Evolutionary conservation across 2,797 vertebrate genomes (phyloP).

Genomic region (Orientallactaga sibirica): DNA sequence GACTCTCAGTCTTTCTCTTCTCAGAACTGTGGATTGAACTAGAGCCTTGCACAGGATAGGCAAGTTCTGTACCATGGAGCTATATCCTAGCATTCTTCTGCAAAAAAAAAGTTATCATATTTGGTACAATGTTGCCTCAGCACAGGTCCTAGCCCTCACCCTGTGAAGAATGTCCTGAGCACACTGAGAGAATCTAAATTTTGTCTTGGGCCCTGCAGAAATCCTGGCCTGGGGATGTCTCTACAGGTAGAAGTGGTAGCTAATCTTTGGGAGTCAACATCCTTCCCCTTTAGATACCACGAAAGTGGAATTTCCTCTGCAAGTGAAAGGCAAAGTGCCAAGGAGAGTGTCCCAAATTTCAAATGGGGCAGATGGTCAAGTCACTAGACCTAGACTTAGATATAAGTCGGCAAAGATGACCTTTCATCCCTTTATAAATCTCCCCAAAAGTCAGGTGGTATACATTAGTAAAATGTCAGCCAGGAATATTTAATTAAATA

Average conservation of each 20-base stretch:
- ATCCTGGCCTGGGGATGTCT: neutral
- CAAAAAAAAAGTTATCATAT: neutral
- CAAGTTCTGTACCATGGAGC: neutral
- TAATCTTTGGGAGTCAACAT: neutral
- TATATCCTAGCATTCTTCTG: neutral
- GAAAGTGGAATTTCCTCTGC: neutral
- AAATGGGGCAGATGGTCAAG: neutral
- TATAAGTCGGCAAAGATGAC: neutral
- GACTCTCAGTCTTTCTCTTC: neutral
- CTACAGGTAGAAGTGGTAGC: neutral
- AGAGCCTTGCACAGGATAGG: neutral
- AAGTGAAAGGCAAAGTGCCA: constrained; percentile 9
- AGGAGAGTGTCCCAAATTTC: neutral
- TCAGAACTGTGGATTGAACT: neutral
- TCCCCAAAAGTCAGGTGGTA: neutral
- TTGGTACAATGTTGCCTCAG: neutral
- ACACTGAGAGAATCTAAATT: neutral
- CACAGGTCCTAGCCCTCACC: neutral
- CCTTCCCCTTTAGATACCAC: neutral
- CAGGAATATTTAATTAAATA: neutral
- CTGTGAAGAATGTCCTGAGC: constrained; percentile 37
- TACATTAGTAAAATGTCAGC: neutral
- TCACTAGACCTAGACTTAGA: neutral
- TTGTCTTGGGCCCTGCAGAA: neutral
- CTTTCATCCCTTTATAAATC: neutral